Base-by-base conservation (phyloP, 2,113 vertebrate species). In the Paralichthys olivaceus region DNA sequence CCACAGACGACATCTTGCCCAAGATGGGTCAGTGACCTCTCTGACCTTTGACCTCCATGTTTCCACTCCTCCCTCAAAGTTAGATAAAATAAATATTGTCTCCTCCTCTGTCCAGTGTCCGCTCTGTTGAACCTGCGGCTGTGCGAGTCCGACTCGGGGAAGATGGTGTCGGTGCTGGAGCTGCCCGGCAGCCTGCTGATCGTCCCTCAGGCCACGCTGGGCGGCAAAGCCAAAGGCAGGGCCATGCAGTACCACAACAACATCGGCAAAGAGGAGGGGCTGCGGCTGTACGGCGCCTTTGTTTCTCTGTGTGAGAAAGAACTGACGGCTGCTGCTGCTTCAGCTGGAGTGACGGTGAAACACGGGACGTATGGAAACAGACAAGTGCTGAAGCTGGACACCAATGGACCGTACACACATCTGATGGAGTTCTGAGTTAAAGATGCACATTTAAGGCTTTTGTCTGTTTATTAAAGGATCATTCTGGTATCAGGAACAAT, bases 201-300 rank as follows among this genome's bases (percentile, higher is more conserved):
- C 70, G 94, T 99, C 75, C 97, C 97, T 37, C 97, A 99, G 88
- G 97, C 96, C 79, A 98, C 96, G 1, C 93, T 99, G 69, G 97
- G 97, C 0, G 97, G 96, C 25, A 97, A 92, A 85, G 77, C 79
- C 7, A 99, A 96, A 86, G 96, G 97, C 45, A 90, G 84, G 71
- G 91, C 57, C 79, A 96, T 99, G 97, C 97, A 99, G 88, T 99
- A 99, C 89, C 97, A 99, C 90, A 84, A 87, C 86, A 99, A 98
- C 89, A 94, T 95, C 77, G 83, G 92, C 74, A 99, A 98, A 88
- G 96, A 97, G 87, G 95, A 95, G 32, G 98, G 96, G 0, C 84
- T 95, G 77, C 89, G 92, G 72, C 96, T 99, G 19, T 99, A 97
- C 85, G 67, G 70, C 55, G 81, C 90, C 26, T 96, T 99, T 25